phyloP scores from a whole-genome alignment of 2,888 invertebrate genomes.

The Seira sanloemensis region DNA sequence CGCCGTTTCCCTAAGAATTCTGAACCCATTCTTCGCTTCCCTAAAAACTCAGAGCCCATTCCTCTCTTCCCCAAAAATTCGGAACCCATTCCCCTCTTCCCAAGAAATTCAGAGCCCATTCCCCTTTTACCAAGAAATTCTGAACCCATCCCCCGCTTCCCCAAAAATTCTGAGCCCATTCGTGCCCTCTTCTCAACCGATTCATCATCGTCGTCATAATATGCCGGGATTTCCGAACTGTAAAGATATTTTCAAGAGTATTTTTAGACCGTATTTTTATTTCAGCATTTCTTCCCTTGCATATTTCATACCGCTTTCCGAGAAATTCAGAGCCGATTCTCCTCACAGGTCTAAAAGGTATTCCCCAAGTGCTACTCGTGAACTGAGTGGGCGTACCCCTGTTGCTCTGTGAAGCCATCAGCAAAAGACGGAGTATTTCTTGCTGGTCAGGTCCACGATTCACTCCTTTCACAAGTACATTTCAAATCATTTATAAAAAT shows the following conservation, averaged over 20 bases:
- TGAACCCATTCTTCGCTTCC: conserved; percentile 48
- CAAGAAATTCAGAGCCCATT: conserved; percentile 69
- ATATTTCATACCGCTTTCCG: conserved; percentile 70
- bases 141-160: conserved; percentile 49
- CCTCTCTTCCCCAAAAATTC: conserved; percentile 57
- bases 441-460: conserved; percentile 21
- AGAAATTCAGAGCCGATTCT: conserved; percentile 72
- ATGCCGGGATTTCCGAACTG: conserved; percentile 43
- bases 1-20: conserved; percentile 65
- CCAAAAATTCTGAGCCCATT: background rate
- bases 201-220: conserved; percentile 28
- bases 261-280: background rate
- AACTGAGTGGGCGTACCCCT: conserved; percentile 24
- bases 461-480: background rate
- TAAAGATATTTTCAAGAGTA: background rate
- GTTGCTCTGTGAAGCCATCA: conserved; percentile 49
- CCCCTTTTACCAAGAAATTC: conserved; percentile 66
- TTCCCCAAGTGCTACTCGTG: conserved; percentile 33
- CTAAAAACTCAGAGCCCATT: conserved; percentile 66
- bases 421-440: conserved; percentile 54
- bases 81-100: conserved; percentile 49
- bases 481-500: conserved; percentile 11
- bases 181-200: conserved; percentile 24
- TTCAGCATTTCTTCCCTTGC: conserved; percentile 19
- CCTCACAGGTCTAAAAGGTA: conserved; percentile 68